Conservation (phyloP, 1,140 invertebrate species). For the Gryllus bimaculatus region DNA sequence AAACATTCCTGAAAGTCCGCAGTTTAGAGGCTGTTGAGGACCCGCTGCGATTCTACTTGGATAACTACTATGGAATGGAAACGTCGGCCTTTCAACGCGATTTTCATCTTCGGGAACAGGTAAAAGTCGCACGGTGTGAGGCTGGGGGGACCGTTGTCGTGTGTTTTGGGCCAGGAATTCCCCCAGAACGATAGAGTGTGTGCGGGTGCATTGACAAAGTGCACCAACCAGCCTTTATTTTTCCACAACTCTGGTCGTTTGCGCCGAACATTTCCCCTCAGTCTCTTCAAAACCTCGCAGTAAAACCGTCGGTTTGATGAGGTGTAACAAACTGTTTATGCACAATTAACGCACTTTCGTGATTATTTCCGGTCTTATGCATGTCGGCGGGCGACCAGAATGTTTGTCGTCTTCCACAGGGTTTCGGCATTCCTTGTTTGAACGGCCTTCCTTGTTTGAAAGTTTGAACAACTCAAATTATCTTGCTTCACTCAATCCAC, state of each 20-base stretch:
- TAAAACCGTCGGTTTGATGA: not conserved
- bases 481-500: not conserved
- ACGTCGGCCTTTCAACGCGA: not conserved
- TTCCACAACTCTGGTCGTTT: not conserved
- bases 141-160: not conserved
- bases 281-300: not conserved
- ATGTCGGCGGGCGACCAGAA: not conserved
- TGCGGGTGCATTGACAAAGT: not conserved
- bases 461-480: not conserved
- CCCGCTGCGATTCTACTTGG: not conserved
- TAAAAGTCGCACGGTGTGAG: not conserved
- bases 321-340: not conserved
- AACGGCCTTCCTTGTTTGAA: too few relatives aligned
- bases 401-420: not conserved
- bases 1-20: not conserved
- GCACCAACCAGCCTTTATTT: not conserved
- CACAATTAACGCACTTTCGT: not conserved
- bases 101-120: not conserved
- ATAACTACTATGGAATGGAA: not conserved
- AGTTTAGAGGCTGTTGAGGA: not conserved
- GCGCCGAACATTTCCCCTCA: not conserved
- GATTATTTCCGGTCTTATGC: not conserved
- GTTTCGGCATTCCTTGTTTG: not conserved
- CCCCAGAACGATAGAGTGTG: not conserved
- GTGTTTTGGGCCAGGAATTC: not conserved